Conservation (phyloP, 2,888 invertebrate species). For the Cephus runcator region DNA sequence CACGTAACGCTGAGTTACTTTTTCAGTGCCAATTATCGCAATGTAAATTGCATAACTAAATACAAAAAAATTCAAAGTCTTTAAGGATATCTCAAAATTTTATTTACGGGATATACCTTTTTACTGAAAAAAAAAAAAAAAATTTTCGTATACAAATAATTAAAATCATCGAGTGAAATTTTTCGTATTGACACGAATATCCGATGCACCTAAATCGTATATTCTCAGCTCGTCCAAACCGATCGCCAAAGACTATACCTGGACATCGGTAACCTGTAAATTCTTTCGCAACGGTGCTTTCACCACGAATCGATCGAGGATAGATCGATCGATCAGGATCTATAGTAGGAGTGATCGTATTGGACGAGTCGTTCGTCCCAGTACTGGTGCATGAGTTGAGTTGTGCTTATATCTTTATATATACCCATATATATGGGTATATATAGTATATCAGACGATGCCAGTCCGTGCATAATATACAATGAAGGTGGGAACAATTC, state of each 20-base stretch:
- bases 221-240: background rate
- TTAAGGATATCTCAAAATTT: background rate
- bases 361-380: background rate
- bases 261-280: background rate
- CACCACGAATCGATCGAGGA: background rate
- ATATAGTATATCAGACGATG: background rate
- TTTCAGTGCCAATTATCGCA: too few relatives aligned
- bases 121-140: background rate
- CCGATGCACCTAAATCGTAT: background rate
- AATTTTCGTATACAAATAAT: background rate
- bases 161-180: background rate
- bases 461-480: constrained; percentile 5
- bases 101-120: background rate
- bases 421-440: too few relatives aligned
- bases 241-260: background rate
- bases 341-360: background rate
- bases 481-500: constrained; percentile 1
- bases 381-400: background rate
- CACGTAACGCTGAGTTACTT: too few relatives aligned
- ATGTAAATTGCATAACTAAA: too few relatives aligned
- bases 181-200: background rate
- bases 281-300: background rate
- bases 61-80: too few relatives aligned
- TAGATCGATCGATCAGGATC: background rate
- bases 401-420: background rate